Conservation (phyloP, 2,113 vertebrate species). For the Acrocephalus arundinaceus region DNA sequence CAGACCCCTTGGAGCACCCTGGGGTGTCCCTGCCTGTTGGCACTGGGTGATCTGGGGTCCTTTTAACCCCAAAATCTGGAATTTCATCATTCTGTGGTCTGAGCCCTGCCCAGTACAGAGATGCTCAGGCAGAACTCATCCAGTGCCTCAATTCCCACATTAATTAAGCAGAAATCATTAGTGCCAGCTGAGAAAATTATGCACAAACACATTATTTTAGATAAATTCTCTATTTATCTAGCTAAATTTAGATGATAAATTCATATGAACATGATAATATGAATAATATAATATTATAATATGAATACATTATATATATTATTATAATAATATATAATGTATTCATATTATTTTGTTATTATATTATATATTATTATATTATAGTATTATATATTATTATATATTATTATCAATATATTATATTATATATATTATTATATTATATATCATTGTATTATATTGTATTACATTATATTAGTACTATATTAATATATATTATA, state of each 20-base stretch:
- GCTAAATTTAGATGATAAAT: not conserved
- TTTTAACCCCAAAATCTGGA: not conserved
- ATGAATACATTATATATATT: not conserved
- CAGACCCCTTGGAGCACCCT: not conserved
- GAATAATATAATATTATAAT: no score
- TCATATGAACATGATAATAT: no score
- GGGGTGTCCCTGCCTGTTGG: not conserved
- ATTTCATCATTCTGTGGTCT: fast-evolving
- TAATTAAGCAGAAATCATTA: fast-evolving
- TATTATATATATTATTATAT: no score
- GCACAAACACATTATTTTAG: fast-evolving
- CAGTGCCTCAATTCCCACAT: fast-evolving
- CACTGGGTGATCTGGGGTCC: not conserved
- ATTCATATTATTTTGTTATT: no score
- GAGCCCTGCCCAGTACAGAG: not conserved
- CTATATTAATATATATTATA: no score
- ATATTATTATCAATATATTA: no score
- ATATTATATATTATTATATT: no score
- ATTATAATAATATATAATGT: no score
- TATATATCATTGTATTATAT: no score
- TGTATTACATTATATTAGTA: no score
- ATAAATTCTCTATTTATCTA: not conserved
- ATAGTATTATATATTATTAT: no score
- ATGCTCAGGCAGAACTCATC: fast-evolving
- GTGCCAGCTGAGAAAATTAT: fast-evolving